Conservation (phyloP, 2,888 invertebrate species). For the Orthosia incerta region DNA sequence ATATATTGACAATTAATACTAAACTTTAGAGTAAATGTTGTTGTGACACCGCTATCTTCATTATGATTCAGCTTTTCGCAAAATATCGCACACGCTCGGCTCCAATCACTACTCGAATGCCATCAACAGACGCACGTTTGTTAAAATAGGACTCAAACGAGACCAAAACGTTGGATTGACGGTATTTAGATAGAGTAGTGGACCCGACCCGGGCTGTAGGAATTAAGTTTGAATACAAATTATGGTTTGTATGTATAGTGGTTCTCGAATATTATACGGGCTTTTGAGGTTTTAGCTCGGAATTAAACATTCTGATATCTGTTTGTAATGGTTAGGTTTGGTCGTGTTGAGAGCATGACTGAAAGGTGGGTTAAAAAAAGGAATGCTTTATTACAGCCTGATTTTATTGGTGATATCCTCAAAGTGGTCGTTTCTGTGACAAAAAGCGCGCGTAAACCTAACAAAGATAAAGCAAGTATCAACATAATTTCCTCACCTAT, state of each 20-base stretch:
- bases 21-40: no score
- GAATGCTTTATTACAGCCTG: not conserved
- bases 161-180: conserved; percentile 28
- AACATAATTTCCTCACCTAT: not conserved
- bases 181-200: conserved; percentile 36
- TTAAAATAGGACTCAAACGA: conserved; percentile 30
- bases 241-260: conserved; percentile 15
- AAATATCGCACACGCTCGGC: not conserved
- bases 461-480: no score
- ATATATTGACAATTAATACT: no score
- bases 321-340: conserved; percentile 12
- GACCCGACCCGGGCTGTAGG: not conserved
- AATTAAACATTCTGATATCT: conserved; percentile 13
- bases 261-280: conserved; percentile 26
- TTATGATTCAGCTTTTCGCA: no score
- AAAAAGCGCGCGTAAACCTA: no score
- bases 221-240: conserved; percentile 44
- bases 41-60: no score
- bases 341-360: not conserved
- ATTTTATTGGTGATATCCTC: not conserved
- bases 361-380: not conserved
- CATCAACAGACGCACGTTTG: not conserved
- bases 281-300: conserved; percentile 32
- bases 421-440: not conserved
- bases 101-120: not conserved